Conservation (phyloP, 2,113 vertebrate species). For the Mobula hypostoma region DNA sequence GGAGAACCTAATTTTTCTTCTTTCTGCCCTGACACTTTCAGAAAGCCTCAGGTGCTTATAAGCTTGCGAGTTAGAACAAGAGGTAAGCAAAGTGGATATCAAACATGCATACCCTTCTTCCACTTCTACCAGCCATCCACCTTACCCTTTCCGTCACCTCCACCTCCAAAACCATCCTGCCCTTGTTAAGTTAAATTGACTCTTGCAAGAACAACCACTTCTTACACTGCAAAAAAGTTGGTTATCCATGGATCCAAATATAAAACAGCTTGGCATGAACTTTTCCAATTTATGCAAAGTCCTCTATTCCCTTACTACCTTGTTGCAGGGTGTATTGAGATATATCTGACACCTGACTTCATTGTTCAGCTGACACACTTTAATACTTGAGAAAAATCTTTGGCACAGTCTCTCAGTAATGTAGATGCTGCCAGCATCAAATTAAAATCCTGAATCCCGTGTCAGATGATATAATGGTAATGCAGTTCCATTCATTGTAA, state of each 20-base stretch:
- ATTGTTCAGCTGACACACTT: background rate
- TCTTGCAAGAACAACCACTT: background rate
- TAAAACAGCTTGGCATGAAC: background rate
- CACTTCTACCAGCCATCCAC: no score
- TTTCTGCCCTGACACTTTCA: background rate
- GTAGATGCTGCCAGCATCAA: background rate
- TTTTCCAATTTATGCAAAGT: background rate
- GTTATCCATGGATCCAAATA: background rate
- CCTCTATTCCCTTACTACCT: background rate
- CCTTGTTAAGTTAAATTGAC: background rate
- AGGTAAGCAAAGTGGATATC: background rate
- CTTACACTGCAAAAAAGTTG: background rate
- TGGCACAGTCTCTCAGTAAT: background rate
- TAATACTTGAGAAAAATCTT: background rate
- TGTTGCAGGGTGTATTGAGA: background rate
- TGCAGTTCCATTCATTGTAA: background rate
- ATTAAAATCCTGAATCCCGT: background rate
- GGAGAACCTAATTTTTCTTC: background rate
- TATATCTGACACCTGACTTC: background rate
- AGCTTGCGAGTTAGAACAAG: background rate
- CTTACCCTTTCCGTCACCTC: no score
- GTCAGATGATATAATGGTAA: background rate
- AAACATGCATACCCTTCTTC: background rate
- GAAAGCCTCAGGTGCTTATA: background rate
- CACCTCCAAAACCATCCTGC: no score